Conservation (phyloP, 2,797 vertebrate genomes). For the Fistularia commersonii region DNA sequence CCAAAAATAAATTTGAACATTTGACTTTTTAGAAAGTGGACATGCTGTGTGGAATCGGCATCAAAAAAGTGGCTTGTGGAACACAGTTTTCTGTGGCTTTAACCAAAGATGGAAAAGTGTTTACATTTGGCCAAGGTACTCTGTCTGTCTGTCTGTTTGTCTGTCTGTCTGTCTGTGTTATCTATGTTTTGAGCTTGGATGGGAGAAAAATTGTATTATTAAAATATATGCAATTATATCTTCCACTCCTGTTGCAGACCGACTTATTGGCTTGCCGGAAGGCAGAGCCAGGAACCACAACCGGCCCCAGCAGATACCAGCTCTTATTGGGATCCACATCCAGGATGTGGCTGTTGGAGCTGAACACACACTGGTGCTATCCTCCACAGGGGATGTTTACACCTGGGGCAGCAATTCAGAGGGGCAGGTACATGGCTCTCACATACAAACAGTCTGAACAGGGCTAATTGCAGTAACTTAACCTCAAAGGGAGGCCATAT, state of each 20-base stretch:
- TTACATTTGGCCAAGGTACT: constrained; percentile 77
- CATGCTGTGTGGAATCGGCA: constrained; percentile 71
- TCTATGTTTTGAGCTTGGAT: background rate
- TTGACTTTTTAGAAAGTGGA: constrained; percentile 73
- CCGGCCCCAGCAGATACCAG: constrained; percentile 77
- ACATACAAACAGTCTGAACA: background rate
- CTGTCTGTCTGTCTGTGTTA: no score
- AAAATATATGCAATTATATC: no score
- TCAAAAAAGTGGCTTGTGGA: constrained; percentile 79
- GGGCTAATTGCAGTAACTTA: no score
- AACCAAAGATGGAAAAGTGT: constrained; percentile 77
- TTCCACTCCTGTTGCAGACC: constrained; percentile 53
- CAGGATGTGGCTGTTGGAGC: constrained; percentile 78
- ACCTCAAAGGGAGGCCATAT: no score
- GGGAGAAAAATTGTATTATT: no score
- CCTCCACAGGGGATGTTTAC: constrained; percentile 76
- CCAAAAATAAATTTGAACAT: background rate
- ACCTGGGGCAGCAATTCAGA: constrained; percentile 84
- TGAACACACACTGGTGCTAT: constrained; percentile 76
- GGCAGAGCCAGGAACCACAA: constrained; percentile 80
- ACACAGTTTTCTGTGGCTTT: constrained; percentile 81
- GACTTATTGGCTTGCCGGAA: constrained; percentile 78
- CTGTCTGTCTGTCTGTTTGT: no score
- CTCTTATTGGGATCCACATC: constrained; percentile 72
- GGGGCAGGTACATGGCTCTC: constrained; percentile 70